Base-by-base conservation (phyloP, 2,797 vertebrate species). In the Acrocephalus scirpaceus region DNA sequence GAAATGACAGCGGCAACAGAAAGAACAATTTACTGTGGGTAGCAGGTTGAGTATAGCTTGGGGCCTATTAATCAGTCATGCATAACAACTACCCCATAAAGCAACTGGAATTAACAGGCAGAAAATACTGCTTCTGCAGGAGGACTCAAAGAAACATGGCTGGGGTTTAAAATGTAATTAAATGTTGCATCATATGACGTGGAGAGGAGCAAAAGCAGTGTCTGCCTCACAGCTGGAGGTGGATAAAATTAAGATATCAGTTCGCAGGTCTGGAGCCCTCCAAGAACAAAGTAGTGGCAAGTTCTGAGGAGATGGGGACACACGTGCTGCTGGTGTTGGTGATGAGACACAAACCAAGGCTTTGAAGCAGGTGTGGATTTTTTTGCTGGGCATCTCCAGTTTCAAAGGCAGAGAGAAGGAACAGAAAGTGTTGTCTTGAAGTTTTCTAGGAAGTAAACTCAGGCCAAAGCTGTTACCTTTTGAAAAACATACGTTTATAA, bases 41-140 rank as follows among this genome's bases (percentile, higher is more conserved):
- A 75, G 80, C 93, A 93, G 90, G 94, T 97, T 97, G 92, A 94
- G 79, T 88, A 69, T 72, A 90, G 93, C 95, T 96, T 32, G 70
- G 70, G 94, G 95, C 82, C 92, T 47, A 34, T 86, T 91, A 88
- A 94, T 96, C 92, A 95, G 85, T 86, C 66, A 69, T 92, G 96
- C 93, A 78, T 69, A 94, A 72, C 79, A 86, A 72, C 82, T n/a
- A 72, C n/a, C 73, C 90, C 58, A 22, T 83, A 83, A 92, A 95
- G 65, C 44, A 92, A 64, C 11, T 30, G 74, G 60, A 87, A 89
- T 86, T 87, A 83, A 57, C 22, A 15, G 10, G 36, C 51, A 81
- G 64, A 20, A 88, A 76, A 50, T 13, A 0, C 48, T 57, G 47
- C 36, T 77, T 40, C 66, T 78, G 54, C 50, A 54, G 65, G 58